Percentiles rank a stretch among this genome's conserved stretches.
Evolutionary conservation across 2,797 vertebrate genomes (phyloP).

Genomic region (Tiaroga cobitis): DNA sequence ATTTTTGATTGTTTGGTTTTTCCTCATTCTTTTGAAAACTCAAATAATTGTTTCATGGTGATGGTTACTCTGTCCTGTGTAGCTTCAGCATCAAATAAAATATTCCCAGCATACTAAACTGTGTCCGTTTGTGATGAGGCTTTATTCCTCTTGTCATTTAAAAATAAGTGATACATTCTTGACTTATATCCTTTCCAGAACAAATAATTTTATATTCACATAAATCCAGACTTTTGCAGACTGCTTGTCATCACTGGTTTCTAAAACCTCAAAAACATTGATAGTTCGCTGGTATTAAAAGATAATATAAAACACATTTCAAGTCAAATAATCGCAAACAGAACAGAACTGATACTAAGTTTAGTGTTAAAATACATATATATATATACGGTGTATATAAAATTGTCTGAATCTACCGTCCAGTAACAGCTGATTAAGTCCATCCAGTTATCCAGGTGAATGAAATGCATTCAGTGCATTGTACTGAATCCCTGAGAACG

Average conservation of each 20-base stretch:
- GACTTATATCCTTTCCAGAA: neutral
- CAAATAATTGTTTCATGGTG: constrained; percentile 2
- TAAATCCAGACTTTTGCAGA: neutral
- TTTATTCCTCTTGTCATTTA: constrained; percentile 12
- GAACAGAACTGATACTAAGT: neutral
- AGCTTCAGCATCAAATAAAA: constrained; percentile 5
- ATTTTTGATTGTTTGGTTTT: neutral
- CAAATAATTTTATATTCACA: neutral
- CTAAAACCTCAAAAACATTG: neutral
- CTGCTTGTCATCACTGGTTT: neutral
- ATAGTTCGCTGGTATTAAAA: constrained; percentile 5
- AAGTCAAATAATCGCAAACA: neutral
- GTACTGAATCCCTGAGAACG: constrained; percentile 51
- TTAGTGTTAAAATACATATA: constrained; percentile 3
- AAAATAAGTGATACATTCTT: neutral
- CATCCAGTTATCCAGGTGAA: constrained; percentile 37
- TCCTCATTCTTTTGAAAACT: neutral
- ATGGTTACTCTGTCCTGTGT: constrained; percentile 25
- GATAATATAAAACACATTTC: constrained; percentile 9
- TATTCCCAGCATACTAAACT: constrained; percentile 20
- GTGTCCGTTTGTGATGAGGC: neutral
- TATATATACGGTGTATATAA: neutral
- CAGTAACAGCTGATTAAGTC: neutral
- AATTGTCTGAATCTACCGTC: neutral
- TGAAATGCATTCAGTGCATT: constrained; percentile 41